phyloP scores from a whole-genome alignment of 2,113 vertebrate genomes.

The Notiomystis cincta region DNA sequence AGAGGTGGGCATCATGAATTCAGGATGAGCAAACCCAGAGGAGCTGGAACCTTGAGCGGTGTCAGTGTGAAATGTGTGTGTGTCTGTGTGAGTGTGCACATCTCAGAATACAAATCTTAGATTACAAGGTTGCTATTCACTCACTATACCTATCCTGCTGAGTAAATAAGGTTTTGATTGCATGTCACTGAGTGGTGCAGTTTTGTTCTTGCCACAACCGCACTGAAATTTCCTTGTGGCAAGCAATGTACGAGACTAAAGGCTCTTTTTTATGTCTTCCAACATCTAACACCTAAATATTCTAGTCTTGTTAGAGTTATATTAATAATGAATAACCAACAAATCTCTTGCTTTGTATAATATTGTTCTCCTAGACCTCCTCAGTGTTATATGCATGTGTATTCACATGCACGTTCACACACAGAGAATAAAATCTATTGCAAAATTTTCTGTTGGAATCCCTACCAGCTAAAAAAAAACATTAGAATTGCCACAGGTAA shows the following conservation, averaged over 20 bases:
- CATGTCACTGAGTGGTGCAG: not conserved
- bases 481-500: not conserved
- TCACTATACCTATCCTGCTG: not conserved
- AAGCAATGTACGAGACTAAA: not conserved
- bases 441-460: not conserved
- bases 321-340: not conserved
- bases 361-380: not conserved
- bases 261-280: not conserved
- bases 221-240: not conserved
- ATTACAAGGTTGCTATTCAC: not conserved
- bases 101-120: not conserved
- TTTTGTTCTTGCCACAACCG: not conserved
- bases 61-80: not conserved
- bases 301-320: not conserved
- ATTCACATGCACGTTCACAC: not conserved
- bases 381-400: not conserved
- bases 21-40: not conserved
- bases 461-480: not conserved
- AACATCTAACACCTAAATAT: not conserved
- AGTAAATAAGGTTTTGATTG: not conserved
- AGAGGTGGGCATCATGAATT: not conserved
- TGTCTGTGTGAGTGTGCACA: rapidly evolving
- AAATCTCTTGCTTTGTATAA: not conserved
- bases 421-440: not conserved
- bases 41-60: not conserved